Base-by-base conservation (phyloP, 2,113 vertebrate genomes). In the Cepphus grylle region DNA sequence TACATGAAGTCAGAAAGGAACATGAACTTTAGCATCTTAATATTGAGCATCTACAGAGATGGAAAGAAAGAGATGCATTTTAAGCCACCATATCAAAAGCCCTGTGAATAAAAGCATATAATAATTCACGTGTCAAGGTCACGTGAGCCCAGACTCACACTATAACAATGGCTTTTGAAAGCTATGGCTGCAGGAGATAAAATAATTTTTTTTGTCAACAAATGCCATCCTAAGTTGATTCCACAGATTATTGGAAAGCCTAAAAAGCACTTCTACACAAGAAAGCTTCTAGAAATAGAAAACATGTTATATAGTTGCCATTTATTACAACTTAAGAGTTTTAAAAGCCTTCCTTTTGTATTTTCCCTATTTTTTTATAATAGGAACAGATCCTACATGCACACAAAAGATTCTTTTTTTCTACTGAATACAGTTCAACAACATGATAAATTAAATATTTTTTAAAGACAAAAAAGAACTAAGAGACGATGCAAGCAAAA, bases 1-100 rank as follows among this genome's bases (percentile, higher is more conserved):
- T 62, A 71, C 17, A 59, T 20, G 89, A 36, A 95, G n/a, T 93
- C 91, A 61, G 26, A 93, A 82, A 42, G 71, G 27, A 93, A 78
- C 59, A 87, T 86, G 76, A 95, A 96, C 95, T 95, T 85, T 93
- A 93, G 81, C 43, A 80, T 56, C 32, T 34, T 87, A 93, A 49
- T 76, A 73, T 19, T 55, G 38, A 82, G 59, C 52, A 70, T 71
- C 81, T 79, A 65, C 76, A 91, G 83, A 83, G 81, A 81, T 6
- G 10, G 67, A 81, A 53, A 82, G 9, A 65, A n/a, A 30, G 21
- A 91, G 11, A 89, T 21, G 83, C 38, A 85, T 93, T 97, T 91
- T 93, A 65, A 95, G 84, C 27, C 58, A 82, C 32, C 63, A 13
- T 72, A 82, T 58, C 86, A 74, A 73, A 91, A 80, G 73, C 34